Percentiles rank a stretch among this genome's conserved stretches.
Evolutionary conservation across 2,113 vertebrate genomes (phyloP).

Genomic region (Semicossyphus pulcher): DNA sequence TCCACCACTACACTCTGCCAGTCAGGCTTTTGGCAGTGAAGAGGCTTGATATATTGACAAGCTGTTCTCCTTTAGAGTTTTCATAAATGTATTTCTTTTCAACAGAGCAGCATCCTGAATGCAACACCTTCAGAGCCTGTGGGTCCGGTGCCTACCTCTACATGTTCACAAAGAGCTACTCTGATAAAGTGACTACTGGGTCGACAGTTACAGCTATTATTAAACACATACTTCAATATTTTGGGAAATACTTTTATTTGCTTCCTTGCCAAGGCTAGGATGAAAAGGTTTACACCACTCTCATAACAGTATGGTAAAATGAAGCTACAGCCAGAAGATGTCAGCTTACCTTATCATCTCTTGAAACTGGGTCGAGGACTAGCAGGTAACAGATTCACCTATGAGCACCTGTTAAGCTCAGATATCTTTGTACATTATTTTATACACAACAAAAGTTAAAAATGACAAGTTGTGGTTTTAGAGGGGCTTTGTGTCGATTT

Average conservation of each 20-base stretch:
- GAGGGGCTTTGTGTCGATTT: too few species aligned
- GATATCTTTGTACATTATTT: too few species aligned
- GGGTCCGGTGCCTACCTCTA: not conserved
- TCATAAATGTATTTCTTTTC: not conserved
- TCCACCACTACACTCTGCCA: constrained; percentile 21
- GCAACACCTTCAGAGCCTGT: constrained; percentile 14
- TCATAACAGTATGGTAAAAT: not conserved
- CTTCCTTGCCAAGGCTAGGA: not conserved
- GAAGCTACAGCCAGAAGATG: not conserved
- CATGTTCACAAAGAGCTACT: not conserved
- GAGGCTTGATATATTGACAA: constrained; percentile 13
- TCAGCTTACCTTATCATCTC: too few species aligned
- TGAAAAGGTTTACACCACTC: not conserved
- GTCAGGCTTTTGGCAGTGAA: constrained; percentile 42
- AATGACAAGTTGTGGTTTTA: too few species aligned
- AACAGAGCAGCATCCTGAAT: not conserved
- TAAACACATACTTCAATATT: not conserved
- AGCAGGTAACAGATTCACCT: too few species aligned
- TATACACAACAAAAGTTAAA: too few species aligned
- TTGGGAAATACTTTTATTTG: not conserved
- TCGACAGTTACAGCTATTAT: not conserved
- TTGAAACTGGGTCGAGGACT: too few species aligned
- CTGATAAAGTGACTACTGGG: constrained; percentile 5
- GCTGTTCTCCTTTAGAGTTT: constrained; percentile 23
- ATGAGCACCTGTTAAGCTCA: too few species aligned